Base-by-base conservation (phyloP, 2,888 invertebrate species). In the Megastigmus dorsalis region DNA sequence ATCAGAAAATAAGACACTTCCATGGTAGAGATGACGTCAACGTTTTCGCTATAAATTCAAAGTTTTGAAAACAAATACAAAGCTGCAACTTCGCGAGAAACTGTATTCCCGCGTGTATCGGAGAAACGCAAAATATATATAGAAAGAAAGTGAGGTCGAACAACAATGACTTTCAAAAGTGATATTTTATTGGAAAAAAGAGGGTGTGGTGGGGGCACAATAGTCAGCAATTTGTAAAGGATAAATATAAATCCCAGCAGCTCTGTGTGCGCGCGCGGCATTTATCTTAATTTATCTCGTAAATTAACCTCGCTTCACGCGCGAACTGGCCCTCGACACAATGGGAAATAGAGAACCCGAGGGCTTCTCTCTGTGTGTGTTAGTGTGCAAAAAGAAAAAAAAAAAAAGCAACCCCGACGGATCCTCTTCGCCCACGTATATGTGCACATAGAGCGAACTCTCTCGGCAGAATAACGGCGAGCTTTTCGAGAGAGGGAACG, bases 221-320 rank as follows among this genome's bases (percentile, higher is more conserved):
- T 57, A 30, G 68, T 43, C 43, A 43, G 50, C 74, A 63, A 68
- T 74, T 69, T 69, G 63, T 74, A 57, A 23, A 33, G 68, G 62
- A 74, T 74, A 68, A 68, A 63, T 57, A 57, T 68, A 74, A 68
- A 68, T 68, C 68, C 36, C 23, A 52, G 57, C 7, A n/a, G n/a
- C n/a, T n/a, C n/a, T n/a, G n/a, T n/a, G n/a, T n/a, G n/a, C 36
- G 15, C 20, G 30, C 18, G 33, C 36, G 28, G 59, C 52, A 54
- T 70, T 70, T 65, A 65, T 70, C 71, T 67, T 71, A 75, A 75
- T 75, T 67, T 59, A 69, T 59, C 69, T 41, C 43, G 50, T 52
- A 59, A 74, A 74, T 74, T 74, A 74, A 67, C 63, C n/a, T 57
- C 28, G 45, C 23, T 10, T 43, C 63, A 33, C 55, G 71, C 55